Evolutionary conservation across 2,113 vertebrate species (phyloP).

Genomic region (Mastomys coucha): DNA sequence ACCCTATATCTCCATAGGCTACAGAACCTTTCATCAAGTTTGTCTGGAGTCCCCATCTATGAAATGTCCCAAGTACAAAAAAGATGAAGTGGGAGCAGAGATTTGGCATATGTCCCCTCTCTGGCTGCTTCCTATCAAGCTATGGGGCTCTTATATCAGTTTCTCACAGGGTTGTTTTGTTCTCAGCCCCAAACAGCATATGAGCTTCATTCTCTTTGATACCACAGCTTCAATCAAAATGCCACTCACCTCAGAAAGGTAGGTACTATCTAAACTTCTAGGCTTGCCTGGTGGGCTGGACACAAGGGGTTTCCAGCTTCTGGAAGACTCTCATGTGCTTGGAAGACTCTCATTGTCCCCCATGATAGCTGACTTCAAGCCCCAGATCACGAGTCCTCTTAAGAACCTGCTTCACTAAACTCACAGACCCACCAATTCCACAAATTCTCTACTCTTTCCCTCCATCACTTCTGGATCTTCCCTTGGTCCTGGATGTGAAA

Average conservation of each 20-base stretch:
- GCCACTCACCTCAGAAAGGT: slow-evolving; percentile 93
- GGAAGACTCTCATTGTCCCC: not conserved
- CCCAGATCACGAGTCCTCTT: not conserved
- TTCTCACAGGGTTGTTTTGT: slow-evolving; percentile 57
- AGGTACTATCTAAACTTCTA: slow-evolving; percentile 46
- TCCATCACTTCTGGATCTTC: no score
- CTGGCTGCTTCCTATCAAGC: not conserved
- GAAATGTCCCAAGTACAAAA: not conserved
- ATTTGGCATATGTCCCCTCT: not conserved
- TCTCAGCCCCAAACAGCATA: slow-evolving; percentile 92
- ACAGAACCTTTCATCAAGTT: not conserved
- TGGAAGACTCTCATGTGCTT: not conserved
- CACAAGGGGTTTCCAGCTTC: not conserved
- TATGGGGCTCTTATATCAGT: fast-evolving
- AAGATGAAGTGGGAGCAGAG: not conserved
- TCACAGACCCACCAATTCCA: not conserved
- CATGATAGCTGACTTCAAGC: not conserved
- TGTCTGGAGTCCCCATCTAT: not conserved
- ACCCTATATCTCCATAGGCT: not conserved
- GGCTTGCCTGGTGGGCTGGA: not conserved
- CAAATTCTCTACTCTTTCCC: not conserved
- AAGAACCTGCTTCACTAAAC: not conserved
- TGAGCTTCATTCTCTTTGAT: slow-evolving; percentile 96
- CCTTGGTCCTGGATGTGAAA: not conserved
- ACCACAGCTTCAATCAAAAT: slow-evolving; percentile 88